Evolutionary conservation across 2,113 vertebrate genomes (phyloP).

Genomic region (Rhombomys opimus): DNA sequence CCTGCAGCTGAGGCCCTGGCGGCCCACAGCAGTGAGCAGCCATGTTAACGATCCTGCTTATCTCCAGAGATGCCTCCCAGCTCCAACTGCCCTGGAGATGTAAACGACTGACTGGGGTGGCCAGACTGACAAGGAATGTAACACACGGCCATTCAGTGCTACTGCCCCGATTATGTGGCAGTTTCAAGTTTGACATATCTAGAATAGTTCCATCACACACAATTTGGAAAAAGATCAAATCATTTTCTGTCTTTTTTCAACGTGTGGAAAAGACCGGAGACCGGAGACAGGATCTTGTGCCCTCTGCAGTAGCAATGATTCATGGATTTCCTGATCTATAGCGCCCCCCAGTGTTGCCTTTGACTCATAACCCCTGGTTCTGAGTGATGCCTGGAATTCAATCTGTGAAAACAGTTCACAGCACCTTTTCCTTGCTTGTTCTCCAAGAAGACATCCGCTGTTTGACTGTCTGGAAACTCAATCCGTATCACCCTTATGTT

Average conservation of each 20-base stretch:
- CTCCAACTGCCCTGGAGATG: not conserved
- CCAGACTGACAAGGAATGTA: not conserved
- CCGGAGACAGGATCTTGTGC: fast-evolving
- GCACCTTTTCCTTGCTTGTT: not conserved
- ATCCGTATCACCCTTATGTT: not conserved
- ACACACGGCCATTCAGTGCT: not conserved
- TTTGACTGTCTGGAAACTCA: not conserved
- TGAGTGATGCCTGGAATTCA: not conserved
- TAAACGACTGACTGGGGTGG: not conserved
- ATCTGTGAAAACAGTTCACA: not conserved
- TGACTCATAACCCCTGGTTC: not conserved
- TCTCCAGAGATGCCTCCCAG: not conserved
- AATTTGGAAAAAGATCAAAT: not conserved
- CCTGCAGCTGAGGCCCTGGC: not conserved
- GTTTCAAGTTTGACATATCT: not conserved
- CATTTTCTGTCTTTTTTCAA: not conserved
- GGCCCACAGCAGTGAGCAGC: not conserved
- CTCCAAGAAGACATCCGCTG: not conserved
- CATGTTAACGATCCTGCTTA: not conserved
- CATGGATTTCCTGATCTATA: slow-evolving; percentile 57
- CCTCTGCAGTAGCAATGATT: fast-evolving
- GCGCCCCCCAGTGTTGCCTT: slow-evolving; percentile 41
- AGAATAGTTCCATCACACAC: not conserved
- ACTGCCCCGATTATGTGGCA: not conserved
- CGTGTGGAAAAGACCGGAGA: not conserved